Percentiles rank a stretch among this genome's conserved stretches.
Evolutionary conservation across 2,797 vertebrate genomes (phyloP).

Genomic region (Geotrypetes seraphini): DNA sequence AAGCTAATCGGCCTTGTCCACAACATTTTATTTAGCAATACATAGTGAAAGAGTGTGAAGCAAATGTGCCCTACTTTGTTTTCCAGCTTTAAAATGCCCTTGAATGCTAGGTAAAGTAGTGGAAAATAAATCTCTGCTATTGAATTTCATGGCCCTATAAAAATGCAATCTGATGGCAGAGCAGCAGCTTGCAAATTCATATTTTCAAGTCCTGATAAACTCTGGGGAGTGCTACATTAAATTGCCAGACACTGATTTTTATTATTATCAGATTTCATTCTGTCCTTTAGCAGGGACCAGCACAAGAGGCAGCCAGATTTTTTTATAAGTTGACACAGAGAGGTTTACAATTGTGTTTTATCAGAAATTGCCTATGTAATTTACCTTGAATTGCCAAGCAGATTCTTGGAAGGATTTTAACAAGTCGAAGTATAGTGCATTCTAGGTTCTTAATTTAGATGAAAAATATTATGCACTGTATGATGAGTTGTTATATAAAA

Average conservation of each 20-base stretch:
- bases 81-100: conserved; percentile 10
- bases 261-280: conserved; percentile 10
- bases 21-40: conserved; percentile 11
- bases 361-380: background rate
- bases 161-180: conserved; percentile 19
- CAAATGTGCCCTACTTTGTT: background rate
- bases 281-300: conserved; percentile 4
- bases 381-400: background rate
- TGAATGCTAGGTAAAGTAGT: conserved; percentile 12
- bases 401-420: too few relatives aligned
- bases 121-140: conserved; percentile 15
- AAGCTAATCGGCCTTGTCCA: background rate
- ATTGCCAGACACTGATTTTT: conserved; percentile 14
- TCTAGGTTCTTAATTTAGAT: too few relatives aligned
- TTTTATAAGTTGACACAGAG: background rate
- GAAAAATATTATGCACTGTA: too few relatives aligned
- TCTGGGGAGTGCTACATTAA: conserved; percentile 9
- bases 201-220: conserved; percentile 17
- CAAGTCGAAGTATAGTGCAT: too few relatives aligned
- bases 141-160: conserved; percentile 21
- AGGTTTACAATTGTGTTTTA: background rate
- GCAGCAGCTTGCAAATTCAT: conserved; percentile 3
- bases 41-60: background rate
- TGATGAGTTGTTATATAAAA: too few relatives aligned
- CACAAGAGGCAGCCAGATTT: background rate